phyloP scores from a whole-genome alignment of 2,888 invertebrate species.

The Dasypogon diadema region DNA sequence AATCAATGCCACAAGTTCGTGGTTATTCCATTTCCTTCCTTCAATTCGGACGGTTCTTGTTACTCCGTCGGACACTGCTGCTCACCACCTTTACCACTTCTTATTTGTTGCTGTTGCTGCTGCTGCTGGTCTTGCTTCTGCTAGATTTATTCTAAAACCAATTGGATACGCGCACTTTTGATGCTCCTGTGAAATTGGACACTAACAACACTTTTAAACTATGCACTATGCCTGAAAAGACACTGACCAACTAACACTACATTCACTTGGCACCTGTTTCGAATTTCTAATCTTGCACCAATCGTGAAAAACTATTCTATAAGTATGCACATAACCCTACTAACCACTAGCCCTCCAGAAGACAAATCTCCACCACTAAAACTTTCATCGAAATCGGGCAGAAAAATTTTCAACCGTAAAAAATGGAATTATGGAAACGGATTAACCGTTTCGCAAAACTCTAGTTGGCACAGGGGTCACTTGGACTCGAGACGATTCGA shows the following conservation, averaged over 20 bases:
- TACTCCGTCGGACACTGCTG: conserved; percentile 5
- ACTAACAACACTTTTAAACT: background rate
- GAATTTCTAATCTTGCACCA: no score
- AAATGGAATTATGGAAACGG: background rate
- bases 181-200: conserved; percentile 2
- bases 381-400: no score
- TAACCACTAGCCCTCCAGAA: no score
- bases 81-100: conserved; percentile 9
- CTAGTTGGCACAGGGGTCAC: background rate
- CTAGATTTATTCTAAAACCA: background rate
- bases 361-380: no score
- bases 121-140: no score
- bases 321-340: no score
- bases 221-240: no score
- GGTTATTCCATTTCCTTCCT: conserved; percentile 50
- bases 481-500: background rate
- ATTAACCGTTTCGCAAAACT: background rate
- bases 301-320: no score
- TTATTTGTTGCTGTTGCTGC: conserved; percentile 11
- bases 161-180: background rate
- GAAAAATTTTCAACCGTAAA: background rate
- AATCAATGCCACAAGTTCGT: conserved; percentile 34
- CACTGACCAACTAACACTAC: background rate
- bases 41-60: conserved; percentile 5
- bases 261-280: background rate